Evolutionary conservation across 1,140 invertebrate genomes (phyloP).

Genomic region (Theocolax elegans): DNA sequence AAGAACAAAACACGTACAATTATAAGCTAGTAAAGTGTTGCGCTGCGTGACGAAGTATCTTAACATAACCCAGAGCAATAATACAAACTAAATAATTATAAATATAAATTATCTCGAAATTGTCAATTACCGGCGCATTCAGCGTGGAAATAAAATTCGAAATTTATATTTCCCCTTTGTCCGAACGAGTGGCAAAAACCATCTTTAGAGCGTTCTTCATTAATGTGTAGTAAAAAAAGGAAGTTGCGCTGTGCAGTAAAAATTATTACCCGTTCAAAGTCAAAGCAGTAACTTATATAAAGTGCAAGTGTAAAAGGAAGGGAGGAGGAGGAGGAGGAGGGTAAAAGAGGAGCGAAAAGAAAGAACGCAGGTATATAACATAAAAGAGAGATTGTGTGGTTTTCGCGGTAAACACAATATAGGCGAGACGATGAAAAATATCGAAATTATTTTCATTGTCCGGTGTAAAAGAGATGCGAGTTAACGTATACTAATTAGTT

Average conservation of each 20-base stretch:
- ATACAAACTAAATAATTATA: slow-evolving; percentile 19
- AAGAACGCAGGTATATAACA: not conserved
- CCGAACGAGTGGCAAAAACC: not conserved
- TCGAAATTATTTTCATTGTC: too few species aligned
- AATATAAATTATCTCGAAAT: slow-evolving; percentile 25
- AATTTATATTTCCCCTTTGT: slow-evolving; percentile 31
- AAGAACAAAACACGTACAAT: too few species aligned
- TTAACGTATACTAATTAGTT: too few species aligned
- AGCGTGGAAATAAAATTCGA: slow-evolving; percentile 2
- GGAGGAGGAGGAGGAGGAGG: not conserved
- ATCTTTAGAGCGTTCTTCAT: slow-evolving; percentile 8
- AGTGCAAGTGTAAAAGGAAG: slow-evolving; percentile 26
- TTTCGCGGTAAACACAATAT: slow-evolving; percentile 2
- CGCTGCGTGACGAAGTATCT: too few species aligned
- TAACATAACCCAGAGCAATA: not conserved
- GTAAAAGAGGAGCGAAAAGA: not conserved
- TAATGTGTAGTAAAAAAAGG: slow-evolving; percentile 7
- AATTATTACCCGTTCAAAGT: slow-evolving; percentile 27
- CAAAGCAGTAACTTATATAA: slow-evolving; percentile 34
- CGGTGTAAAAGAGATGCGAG: too few species aligned
- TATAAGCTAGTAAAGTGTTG: too few species aligned
- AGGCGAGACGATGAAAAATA: too few species aligned
- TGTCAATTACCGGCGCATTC: slow-evolving; percentile 23
- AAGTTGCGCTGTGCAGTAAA: slow-evolving; percentile 7
- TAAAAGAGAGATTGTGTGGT: not conserved